A percentile compares a stretch with the other conserved stretches of the same genome.
Conservation (phyloP, 2,888 invertebrate genomes). For the Pedicia rivosa region DNA sequence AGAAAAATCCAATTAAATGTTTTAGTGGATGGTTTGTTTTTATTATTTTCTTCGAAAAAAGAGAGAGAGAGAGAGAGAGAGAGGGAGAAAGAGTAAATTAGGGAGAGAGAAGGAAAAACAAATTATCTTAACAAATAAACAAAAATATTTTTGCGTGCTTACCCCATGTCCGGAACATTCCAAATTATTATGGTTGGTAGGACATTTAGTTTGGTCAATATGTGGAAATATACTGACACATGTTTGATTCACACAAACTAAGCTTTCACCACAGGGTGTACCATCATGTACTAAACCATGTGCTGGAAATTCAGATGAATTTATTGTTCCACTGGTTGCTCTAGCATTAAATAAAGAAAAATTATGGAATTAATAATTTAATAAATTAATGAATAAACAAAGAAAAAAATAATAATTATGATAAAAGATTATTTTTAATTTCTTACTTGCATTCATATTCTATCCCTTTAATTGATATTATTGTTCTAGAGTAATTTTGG, state of each 20-base stretch:
- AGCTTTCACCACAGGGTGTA: conserved; percentile 81
- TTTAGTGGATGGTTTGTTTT: no score
- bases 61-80: no score
- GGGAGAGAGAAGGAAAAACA: no score
- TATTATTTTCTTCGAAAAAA: no score
- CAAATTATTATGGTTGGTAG: conserved; percentile 69
- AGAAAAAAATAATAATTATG: background rate
- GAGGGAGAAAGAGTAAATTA: no score
- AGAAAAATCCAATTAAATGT: no score
- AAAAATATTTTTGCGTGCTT: no score
- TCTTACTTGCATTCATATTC: conserved; percentile 97
- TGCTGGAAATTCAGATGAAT: conserved; percentile 47
- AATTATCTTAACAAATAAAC: no score
- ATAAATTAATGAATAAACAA: no score
- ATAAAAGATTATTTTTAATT: background rate
- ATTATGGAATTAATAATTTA: background rate
- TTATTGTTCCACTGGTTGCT: conserved; percentile 54
- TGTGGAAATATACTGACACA: conserved; percentile 75
- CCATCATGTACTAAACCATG: conserved; percentile 86
- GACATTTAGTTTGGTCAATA: conserved; percentile 77
- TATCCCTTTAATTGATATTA: conserved; percentile 72
- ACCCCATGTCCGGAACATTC: conserved; percentile 95
- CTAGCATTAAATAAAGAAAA: conserved; percentile 32
- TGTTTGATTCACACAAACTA: conserved; percentile 88
- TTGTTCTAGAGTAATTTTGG: conserved; percentile 72